A percentile compares a stretch with the other conserved stretches of the same genome.
Conservation (phyloP, 1,140 invertebrate genomes). For the Harpegnathos saltator region DNA sequence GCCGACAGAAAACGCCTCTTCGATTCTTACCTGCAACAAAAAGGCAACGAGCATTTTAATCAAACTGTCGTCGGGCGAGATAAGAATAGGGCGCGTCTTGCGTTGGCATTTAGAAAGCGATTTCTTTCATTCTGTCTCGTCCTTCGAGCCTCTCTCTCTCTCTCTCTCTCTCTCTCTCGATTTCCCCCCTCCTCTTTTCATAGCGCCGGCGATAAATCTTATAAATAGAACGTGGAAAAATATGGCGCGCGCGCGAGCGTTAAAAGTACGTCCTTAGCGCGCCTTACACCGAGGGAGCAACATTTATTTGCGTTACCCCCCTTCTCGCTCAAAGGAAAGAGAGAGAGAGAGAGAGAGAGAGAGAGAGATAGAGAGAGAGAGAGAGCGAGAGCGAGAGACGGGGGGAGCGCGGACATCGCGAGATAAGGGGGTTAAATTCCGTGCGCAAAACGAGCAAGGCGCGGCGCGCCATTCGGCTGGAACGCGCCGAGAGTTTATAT, state of each 20-base stretch:
- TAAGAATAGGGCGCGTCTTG: constrained; percentile 55
- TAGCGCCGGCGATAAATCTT: constrained; percentile 23
- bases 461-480: constrained; percentile 50
- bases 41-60: constrained; percentile 73
- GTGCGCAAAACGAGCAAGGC: constrained; percentile 41
- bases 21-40: constrained; percentile 78
- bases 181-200: constrained; percentile 16
- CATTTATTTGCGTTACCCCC: neutral
- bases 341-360: neutral
- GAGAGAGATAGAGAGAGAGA: neutral
- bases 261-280: neutral
- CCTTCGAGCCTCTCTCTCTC: constrained; percentile 44
- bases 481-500: constrained; percentile 68
- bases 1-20: constrained; percentile 53
- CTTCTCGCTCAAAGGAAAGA: neutral
- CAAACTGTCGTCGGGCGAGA: constrained; percentile 60
- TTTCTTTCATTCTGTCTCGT: constrained; percentile 56
- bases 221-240: constrained; percentile 28
- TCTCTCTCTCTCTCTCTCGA: too few relatives aligned
- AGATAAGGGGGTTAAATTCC: constrained; percentile 31
- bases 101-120: constrained; percentile 61
- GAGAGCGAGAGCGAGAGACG: neutral
- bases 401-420: neutral
- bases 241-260: neutral
- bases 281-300: neutral